Evolutionary conservation across 2,888 invertebrate species (phyloP).

Genomic region (Tetrapedia diversipes): DNA sequence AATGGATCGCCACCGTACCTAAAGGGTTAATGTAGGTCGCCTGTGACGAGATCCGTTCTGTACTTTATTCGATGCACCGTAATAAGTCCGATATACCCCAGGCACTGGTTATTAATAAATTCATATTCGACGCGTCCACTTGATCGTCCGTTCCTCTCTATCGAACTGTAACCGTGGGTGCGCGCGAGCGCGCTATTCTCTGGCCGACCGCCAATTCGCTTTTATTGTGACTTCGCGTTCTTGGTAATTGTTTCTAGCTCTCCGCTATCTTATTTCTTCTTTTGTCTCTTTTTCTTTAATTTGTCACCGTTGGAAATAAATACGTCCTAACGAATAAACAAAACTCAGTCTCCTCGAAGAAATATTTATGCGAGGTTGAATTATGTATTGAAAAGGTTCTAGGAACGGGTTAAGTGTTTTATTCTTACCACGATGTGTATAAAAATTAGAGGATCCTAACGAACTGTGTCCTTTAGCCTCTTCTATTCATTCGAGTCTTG

Average conservation of each 20-base stretch:
- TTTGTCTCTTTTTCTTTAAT: neutral
- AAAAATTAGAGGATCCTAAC: too few species aligned
- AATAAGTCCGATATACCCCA: slow-evolving; percentile 39
- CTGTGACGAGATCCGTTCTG: neutral
- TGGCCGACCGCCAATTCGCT: slow-evolving; percentile 30
- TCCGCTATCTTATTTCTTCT: neutral
- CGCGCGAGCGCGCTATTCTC: neutral
- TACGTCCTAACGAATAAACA: too few species aligned
- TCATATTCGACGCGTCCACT: slow-evolving; percentile 23
- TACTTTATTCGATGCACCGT: neutral
- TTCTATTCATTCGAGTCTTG: too few species aligned
- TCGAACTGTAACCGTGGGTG: neutral
- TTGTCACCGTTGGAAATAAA: too few species aligned
- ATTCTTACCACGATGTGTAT: too few species aligned
- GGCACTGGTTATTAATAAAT: slow-evolving; percentile 47
- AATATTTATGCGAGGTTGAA: too few species aligned
- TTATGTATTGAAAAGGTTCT: too few species aligned
- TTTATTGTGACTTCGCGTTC: slow-evolving; percentile 16
- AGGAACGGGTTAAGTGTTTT: too few species aligned
- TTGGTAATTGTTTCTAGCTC: slow-evolving; percentile 13
- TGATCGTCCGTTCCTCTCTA: slow-evolving; percentile 32
- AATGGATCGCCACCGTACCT: too few species aligned
- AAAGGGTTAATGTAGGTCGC: slow-evolving; percentile 52
- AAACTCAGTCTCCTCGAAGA: too few species aligned
- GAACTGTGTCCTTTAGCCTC: too few species aligned